phyloP scores from a whole-genome alignment of 2,888 invertebrate species.

The Isoperla grammatica region DNA sequence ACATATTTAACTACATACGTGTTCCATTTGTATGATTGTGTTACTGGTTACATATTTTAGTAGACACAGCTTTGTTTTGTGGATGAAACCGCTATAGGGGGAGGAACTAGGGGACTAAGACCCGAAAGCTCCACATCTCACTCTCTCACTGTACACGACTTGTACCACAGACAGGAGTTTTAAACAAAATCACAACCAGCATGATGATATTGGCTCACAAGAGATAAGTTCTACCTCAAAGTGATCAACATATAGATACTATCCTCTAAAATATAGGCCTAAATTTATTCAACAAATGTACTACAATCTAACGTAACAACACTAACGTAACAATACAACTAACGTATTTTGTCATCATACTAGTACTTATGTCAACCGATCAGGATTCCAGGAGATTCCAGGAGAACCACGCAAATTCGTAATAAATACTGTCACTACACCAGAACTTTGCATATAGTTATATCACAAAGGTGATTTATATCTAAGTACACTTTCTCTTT shows the following conservation, averaged over 20 bases:
- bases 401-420: no score
- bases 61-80: no score
- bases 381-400: no score
- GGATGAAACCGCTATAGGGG: no score
- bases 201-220: conserved; percentile 1
- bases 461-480: not conserved
- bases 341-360: conserved; percentile 4
- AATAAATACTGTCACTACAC: not conserved
- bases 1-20: no score
- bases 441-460: not conserved
- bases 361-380: no score
- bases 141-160: no score
- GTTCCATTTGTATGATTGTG: no score
- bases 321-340: not conserved
- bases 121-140: no score
- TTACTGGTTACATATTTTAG: not conserved
- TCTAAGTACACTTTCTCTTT: no score
- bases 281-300: not conserved
- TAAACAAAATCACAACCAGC: not conserved
- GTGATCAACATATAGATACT: not conserved
- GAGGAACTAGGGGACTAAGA: no score
- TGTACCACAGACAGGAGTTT: not conserved
- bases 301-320: not conserved
- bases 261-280: not conserved
- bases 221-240: no score